These are phyloP conservation scores for Xenops minutus DNA, from an alignment of 2,797 vertebrate genomes.

Conservation along the genomic window DNA sequence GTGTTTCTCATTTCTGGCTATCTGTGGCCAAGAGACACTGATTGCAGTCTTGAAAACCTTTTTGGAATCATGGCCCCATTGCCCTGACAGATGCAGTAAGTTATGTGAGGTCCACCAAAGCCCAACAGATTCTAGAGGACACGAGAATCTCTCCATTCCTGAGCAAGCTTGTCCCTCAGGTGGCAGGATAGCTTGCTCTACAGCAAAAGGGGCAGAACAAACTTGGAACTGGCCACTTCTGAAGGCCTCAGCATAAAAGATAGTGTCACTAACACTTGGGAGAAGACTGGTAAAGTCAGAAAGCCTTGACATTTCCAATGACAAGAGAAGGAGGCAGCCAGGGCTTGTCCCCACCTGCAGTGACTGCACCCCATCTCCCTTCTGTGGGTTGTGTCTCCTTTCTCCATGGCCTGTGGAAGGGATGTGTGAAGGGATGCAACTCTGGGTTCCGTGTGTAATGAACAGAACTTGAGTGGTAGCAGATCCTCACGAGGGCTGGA, in stretches of 20 bases:
- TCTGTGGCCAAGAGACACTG: neutral
- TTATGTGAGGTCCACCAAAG: neutral
- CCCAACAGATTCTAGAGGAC: neutral
- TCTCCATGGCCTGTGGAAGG: neutral
- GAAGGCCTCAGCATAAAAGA: neutral
- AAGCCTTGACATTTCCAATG: neutral
- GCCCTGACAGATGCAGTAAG: neutral
- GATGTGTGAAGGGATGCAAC: neutral
- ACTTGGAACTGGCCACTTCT: neutral
- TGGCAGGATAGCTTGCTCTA: fast-evolving
- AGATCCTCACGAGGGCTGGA: fast-evolving
- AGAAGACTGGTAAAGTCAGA: neutral
- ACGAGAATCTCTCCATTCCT: neutral
- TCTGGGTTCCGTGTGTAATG: neutral
- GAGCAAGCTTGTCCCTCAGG: fast-evolving
- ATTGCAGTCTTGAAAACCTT: neutral
- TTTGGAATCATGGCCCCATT: neutral
- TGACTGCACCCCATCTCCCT: neutral
- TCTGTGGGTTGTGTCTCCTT: neutral
- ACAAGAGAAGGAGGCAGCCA: fast-evolving
- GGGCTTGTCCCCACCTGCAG: neutral
- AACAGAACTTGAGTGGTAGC: fast-evolving
- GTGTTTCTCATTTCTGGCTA: neutral
- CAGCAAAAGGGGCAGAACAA: neutral
- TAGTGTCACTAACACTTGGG: no score